A percentile compares a stretch with the other conserved stretches of the same genome.
Conservation (phyloP, 2,797 vertebrate genomes). For the Geotrypetes seraphini region DNA sequence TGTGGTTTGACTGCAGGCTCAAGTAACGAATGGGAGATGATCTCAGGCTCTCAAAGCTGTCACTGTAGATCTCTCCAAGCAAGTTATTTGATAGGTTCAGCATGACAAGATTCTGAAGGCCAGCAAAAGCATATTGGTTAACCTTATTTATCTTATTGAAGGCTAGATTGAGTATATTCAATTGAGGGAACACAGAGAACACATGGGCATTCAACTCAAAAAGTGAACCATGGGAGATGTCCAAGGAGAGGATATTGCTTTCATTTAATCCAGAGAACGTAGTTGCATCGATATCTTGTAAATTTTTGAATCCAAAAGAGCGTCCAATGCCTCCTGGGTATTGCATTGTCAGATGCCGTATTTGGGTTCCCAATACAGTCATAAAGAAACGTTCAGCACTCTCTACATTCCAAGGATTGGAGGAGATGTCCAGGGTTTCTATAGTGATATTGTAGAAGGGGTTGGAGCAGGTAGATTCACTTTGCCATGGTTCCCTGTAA, state of each 20-base stretch:
- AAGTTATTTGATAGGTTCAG: conserved; percentile 25
- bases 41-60: background rate
- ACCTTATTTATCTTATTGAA: conserved; percentile 11
- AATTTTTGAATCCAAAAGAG: conserved; percentile 16
- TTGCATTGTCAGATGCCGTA: conserved; percentile 9
- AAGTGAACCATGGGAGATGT: conserved; percentile 9
- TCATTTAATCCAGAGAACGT: conserved; percentile 12
- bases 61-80: conserved; percentile 7
- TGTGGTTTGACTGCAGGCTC: conserved; percentile 16
- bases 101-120: background rate
- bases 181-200: conserved; percentile 5
- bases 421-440: conserved; percentile 17
- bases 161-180: conserved; percentile 3
- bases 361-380: background rate
- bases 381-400: conserved; percentile 1
- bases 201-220: background rate
- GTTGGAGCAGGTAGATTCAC: background rate
- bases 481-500: background rate
- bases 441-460: conserved; percentile 13
- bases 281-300: background rate
- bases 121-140: conserved; percentile 2
- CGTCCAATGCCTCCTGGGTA: conserved; percentile 5
- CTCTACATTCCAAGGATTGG: background rate
- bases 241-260: background rate
- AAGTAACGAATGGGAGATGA: background rate